Conservation (phyloP, 1,140 invertebrate species). For the Wasmannia auropunctata region DNA sequence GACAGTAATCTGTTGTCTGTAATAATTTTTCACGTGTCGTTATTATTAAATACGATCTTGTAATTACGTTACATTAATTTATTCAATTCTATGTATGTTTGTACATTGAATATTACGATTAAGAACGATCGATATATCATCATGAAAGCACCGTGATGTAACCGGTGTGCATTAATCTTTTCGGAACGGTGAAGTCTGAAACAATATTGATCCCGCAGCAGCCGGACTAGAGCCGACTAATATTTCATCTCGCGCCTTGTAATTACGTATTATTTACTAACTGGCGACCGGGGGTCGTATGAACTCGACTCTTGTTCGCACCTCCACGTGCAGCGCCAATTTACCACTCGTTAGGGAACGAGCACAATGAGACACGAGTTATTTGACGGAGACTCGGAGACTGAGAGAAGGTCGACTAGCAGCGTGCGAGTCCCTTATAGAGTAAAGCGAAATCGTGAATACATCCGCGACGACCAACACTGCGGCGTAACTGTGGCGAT, state of each 20-base stretch:
- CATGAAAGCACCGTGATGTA: neutral
- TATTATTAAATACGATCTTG: neutral
- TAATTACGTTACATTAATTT: neutral
- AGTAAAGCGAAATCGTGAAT: slow-evolving; percentile 28
- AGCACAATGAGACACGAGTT: slow-evolving; percentile 39
- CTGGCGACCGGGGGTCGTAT: neutral
- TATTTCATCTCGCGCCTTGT: neutral
- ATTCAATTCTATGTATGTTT: neutral
- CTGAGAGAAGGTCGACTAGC: neutral
- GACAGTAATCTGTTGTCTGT: neutral
- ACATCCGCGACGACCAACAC: neutral
- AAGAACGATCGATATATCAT: neutral
- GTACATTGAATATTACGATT: neutral
- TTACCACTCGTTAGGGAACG: slow-evolving; percentile 57
- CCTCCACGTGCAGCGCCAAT: neutral
- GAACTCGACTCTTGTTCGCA: slow-evolving; percentile 20
- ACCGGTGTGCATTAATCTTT: neutral
- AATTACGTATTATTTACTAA: neutral
- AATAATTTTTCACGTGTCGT: neutral
- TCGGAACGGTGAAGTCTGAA: neutral
- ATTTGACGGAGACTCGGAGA: slow-evolving; percentile 27
- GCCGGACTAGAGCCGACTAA: neutral
- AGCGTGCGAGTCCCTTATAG: neutral
- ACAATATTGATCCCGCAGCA: neutral
- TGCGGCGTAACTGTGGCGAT: slow-evolving; percentile 35